Evolutionary conservation across 2,888 invertebrate genomes (phyloP).

Genomic region (Eristalinus aeneus): DNA sequence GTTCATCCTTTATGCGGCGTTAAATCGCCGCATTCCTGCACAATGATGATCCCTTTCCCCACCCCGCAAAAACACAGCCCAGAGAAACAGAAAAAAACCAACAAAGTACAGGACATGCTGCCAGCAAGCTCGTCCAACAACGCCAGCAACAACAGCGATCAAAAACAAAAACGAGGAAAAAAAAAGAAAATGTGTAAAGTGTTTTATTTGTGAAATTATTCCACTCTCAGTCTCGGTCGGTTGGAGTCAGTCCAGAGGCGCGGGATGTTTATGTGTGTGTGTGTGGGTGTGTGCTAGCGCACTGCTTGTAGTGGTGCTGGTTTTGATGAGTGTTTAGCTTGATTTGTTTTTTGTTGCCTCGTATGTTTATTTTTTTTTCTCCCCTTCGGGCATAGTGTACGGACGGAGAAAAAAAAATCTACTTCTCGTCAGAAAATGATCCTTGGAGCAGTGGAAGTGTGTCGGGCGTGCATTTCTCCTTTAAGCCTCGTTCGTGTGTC

Average conservation of each 20-base stretch:
- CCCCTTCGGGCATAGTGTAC: slow-evolving; percentile 35
- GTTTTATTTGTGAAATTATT: slow-evolving; percentile 70
- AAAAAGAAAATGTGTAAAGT: slow-evolving; percentile 56
- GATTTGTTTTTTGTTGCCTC: slow-evolving; percentile 10
- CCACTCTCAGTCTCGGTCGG: slow-evolving; percentile 62
- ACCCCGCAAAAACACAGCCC: slow-evolving; percentile 31
- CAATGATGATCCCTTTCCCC: slow-evolving; percentile 39
- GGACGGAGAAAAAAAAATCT: slow-evolving; percentile 15
- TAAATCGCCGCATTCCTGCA: slow-evolving; percentile 63
- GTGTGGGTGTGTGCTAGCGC: slow-evolving; percentile 6
- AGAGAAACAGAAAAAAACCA: slow-evolving; percentile 23
- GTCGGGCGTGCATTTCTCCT: slow-evolving; percentile 35
- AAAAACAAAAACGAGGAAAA: background rate
- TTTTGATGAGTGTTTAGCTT: slow-evolving; percentile 62
- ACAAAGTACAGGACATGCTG: slow-evolving; percentile 23
- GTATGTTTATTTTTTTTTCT: background rate
- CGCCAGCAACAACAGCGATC: slow-evolving; percentile 53
- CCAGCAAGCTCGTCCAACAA: slow-evolving; percentile 22
- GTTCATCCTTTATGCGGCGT: slow-evolving; percentile 66
- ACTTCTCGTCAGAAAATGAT: slow-evolving; percentile 51
- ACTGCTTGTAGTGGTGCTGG: slow-evolving; percentile 1
- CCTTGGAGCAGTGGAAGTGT: slow-evolving; percentile 61
- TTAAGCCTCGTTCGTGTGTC: background rate
- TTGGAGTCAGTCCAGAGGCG: slow-evolving; percentile 31
- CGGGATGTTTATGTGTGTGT: slow-evolving; percentile 18